Base-by-base conservation (phyloP, 2,113 vertebrate genomes). In the Andinoacara biseriatus region DNA sequence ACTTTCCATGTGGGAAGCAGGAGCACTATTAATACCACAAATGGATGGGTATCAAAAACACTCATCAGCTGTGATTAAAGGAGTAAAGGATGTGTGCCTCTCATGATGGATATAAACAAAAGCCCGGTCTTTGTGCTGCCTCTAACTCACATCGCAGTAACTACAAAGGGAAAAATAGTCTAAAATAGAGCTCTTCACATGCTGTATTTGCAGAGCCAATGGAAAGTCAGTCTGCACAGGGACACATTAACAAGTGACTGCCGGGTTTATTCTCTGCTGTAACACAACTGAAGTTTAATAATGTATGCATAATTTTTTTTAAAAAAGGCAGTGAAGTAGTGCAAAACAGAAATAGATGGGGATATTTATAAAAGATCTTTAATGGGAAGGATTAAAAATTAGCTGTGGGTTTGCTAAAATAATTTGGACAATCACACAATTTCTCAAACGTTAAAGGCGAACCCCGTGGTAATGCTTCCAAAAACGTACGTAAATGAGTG, bases 61-160 rank as follows among this genome's bases (percentile, higher is more conserved):
- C 22, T 62, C 11, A 58, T 29, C 59, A 7, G 31, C 38, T 59
- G 9, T 67, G 40, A 78, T 78, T 67, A 35, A 60, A 74, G 24
- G 22, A 58, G 46, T 38, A 29, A 61, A 58, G 52, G 31, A 40
- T 63, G 65, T 26, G 54, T 24, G 3, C 35, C 20, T 58, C 52
- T 40, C n/a, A 31, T 59, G 31, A 67, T 31, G 46, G 81, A 1
- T 60, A 31, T 14, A 43, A 74, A 74, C 63, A 62, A 74, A 74
- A 74, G 10, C 31, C 76, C 3, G 54, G 60, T 67, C 61, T 81
- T 56, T 81, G 72, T 76, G 29, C 52, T 76, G 40, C 17, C 52
- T 67, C 7, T 14, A 24, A 61, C 56, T 31, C 40, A 43, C 18
- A 61, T 76, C 33, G 29, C 26, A 40, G 56, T 18, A 49, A 49